A percentile compares a stretch with the other conserved stretches of the same genome.
Conservation (phyloP, 2,113 vertebrate species). For the Hemiprocne comata region DNA sequence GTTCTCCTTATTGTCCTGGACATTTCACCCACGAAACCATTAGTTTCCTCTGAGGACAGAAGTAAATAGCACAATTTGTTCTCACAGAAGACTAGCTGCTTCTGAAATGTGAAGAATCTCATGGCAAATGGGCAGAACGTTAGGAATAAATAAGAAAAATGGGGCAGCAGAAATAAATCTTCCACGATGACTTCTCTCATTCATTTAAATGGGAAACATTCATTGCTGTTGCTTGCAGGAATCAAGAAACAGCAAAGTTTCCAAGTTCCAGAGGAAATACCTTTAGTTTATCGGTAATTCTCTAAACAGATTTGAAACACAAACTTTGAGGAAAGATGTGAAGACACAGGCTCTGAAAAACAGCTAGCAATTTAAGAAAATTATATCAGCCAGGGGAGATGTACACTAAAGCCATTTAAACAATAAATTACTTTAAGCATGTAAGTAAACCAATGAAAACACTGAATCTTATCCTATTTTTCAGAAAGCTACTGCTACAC, state of each 20-base stretch:
- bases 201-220: slow-evolving; percentile 23
- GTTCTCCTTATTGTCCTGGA: slow-evolving; percentile 63
- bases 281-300: slow-evolving; percentile 28
- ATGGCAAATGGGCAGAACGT: slow-evolving; percentile 58
- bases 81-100: slow-evolving; percentile 45
- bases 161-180: slow-evolving; percentile 66
- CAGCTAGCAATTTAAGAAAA: not conserved
- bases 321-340: slow-evolving; percentile 21
- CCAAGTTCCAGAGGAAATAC: slow-evolving; percentile 18
- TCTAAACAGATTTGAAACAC: not conserved
- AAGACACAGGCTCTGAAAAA: not conserved
- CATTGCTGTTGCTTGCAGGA: slow-evolving; percentile 10
- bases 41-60: slow-evolving; percentile 58
- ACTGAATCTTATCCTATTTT: not conserved
- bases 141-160: slow-evolving; percentile 73
- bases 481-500: not conserved
- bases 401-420: not conserved
- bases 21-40: slow-evolving; percentile 58
- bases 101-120: slow-evolving; percentile 68
- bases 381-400: not conserved
- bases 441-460: not conserved
- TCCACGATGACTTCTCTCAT: slow-evolving; percentile 18
- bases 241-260: slow-evolving; percentile 3
- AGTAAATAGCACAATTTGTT: slow-evolving; percentile 72
- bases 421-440: slow-evolving; percentile 5